Conservation (phyloP, 2,113 vertebrate genomes). For the Oryzias woworae region DNA sequence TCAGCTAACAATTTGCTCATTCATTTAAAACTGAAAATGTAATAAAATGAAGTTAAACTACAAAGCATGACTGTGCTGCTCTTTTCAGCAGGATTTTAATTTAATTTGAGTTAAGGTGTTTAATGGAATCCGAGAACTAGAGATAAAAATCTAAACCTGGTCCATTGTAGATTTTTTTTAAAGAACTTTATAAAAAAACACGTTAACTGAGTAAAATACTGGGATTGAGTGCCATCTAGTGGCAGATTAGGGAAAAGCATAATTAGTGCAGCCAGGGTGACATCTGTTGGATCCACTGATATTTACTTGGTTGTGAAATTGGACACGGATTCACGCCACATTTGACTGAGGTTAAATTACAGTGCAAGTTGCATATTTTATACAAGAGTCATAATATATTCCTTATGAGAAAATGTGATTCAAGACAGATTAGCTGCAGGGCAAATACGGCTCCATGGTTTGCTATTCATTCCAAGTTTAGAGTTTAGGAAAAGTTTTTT, state of each 20-base stretch:
- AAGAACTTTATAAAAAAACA: background rate
- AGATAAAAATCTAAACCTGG: no score
- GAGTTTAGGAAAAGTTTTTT: no score
- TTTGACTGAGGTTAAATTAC: slow-evolving; percentile 53
- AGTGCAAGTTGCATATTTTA: slow-evolving; percentile 17
- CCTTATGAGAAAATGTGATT: background rate
- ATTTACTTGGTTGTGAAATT: slow-evolving; percentile 60
- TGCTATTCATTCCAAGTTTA: no score
- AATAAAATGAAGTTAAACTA: slow-evolving; percentile 58
- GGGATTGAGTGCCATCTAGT: slow-evolving; percentile 53
- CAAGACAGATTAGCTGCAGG: background rate
- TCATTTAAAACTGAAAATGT: slow-evolving; percentile 33
- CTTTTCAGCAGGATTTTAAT: background rate
- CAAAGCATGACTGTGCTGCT: slow-evolving; percentile 35
- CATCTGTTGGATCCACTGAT: slow-evolving; percentile 67
- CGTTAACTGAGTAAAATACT: background rate
- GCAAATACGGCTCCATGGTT: no score
- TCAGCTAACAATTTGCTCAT: slow-evolving; percentile 13
- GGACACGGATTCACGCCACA: slow-evolving; percentile 55
- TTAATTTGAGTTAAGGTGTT: no score
- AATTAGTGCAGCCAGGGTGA: slow-evolving; percentile 7
- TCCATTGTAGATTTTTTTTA: background rate
- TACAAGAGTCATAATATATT: slow-evolving; percentile 6
- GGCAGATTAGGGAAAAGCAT: slow-evolving; percentile 21
- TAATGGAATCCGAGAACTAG: no score